Conservation (phyloP, 2,113 vertebrate genomes). For the Pycnonotus jocosus region DNA sequence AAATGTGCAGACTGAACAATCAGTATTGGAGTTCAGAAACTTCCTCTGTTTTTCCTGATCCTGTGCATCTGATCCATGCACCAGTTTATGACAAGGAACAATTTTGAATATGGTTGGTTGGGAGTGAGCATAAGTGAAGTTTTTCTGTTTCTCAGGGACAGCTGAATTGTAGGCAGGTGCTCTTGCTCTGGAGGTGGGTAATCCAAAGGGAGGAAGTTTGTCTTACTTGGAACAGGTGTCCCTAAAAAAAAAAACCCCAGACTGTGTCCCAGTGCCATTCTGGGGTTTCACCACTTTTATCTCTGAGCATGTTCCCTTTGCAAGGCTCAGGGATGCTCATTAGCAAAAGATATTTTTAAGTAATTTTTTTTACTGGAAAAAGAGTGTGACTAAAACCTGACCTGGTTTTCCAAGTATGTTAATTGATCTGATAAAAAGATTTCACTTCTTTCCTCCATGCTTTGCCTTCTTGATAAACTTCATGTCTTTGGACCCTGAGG, state of each 20-base stretch:
- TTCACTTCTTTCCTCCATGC: background rate
- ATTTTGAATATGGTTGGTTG: background rate
- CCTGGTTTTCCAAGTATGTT: background rate
- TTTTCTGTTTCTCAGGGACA: background rate
- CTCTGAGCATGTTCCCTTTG: background rate
- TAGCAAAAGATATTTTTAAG: background rate
- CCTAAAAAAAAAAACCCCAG: background rate
- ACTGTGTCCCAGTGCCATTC: background rate
- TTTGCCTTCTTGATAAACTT: background rate
- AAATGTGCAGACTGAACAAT: background rate
- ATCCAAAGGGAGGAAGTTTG: background rate
- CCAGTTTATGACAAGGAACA: background rate
- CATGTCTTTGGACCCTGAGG: background rate
- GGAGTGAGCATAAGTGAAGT: background rate
- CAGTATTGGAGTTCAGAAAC: background rate
- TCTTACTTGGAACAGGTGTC: background rate
- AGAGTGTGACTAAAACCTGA: background rate
- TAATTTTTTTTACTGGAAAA: background rate
- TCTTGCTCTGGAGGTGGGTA: background rate
- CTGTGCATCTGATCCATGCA: background rate
- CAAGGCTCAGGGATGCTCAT: background rate
- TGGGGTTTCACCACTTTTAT: background rate
- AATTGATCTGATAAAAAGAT: background rate
- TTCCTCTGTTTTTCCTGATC: background rate
- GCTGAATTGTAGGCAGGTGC: slow-evolving; percentile 5